Conservation (phyloP, 2,113 vertebrate species). For the Callopanchax toddi region DNA sequence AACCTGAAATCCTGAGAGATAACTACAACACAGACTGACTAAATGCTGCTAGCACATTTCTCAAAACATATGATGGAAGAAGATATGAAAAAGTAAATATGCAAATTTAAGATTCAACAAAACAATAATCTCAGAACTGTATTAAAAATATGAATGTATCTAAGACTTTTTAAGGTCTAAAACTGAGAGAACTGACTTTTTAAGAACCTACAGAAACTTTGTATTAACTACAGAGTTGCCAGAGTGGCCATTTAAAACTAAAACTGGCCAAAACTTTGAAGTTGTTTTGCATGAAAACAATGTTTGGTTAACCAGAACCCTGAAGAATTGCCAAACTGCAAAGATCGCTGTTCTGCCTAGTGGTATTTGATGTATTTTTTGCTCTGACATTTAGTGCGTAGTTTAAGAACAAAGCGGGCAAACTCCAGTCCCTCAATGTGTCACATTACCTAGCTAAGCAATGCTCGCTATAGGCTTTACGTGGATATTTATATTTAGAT, state of each 20-base stretch:
- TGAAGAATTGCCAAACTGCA: neutral
- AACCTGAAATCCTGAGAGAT: too few species aligned
- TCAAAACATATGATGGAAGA: too few species aligned
- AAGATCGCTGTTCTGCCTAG: neutral
- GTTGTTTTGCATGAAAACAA: neutral
- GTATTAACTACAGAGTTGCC: neutral
- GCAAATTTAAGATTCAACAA: too few species aligned
- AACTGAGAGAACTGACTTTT: too few species aligned
- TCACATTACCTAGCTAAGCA: slow-evolving; percentile 7
- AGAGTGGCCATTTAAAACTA: neutral
- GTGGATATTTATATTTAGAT: slow-evolving; percentile 14
- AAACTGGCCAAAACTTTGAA: neutral
- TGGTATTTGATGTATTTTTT: neutral
- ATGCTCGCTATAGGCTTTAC: neutral
- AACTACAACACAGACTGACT: too few species aligned
- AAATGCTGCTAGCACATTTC: too few species aligned
- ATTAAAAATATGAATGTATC: too few species aligned
- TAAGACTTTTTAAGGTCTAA: too few species aligned
- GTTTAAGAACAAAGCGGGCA: slow-evolving; percentile 12
- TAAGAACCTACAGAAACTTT: too few species aligned
- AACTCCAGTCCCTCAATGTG: neutral
- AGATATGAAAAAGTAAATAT: too few species aligned
- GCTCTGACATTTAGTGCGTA: neutral
- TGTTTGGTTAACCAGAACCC: neutral
- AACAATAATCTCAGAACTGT: too few species aligned